Evolutionary conservation across 1,140 invertebrate genomes (phyloP).

Genomic region (Nasonia longicornis): DNA sequence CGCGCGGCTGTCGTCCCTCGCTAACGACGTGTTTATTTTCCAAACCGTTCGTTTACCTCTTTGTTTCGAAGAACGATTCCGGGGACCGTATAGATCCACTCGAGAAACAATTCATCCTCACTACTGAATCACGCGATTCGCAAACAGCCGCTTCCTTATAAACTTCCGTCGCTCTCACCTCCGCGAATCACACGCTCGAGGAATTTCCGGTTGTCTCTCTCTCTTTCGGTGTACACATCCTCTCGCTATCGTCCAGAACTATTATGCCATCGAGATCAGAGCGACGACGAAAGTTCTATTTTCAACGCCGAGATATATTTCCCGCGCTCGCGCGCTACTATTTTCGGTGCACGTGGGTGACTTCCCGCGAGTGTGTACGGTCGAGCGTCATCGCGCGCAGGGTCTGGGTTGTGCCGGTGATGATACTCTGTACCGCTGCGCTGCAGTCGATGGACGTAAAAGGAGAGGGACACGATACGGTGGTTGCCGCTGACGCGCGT

Average conservation of each 20-base stretch:
- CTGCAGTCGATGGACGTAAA: neutral
- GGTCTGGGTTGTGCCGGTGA: neutral
- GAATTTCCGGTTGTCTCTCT: neutral
- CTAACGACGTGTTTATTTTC: neutral
- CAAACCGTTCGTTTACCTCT: neutral
- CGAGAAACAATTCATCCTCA: too few relatives aligned
- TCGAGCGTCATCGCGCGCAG: neutral
- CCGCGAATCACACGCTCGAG: too few relatives aligned
- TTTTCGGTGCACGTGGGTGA: conserved; percentile 35
- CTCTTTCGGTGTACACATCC: neutral
- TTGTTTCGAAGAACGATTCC: neutral
- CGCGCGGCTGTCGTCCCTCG: neutral
- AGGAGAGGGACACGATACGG: neutral
- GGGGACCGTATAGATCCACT: too few relatives aligned
- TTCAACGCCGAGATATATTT: conserved; percentile 15
- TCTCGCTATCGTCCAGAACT: neutral
- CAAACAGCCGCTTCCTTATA: too few relatives aligned
- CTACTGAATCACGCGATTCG: too few relatives aligned
- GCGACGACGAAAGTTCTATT: neutral
- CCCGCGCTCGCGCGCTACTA: neutral
- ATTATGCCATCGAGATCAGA: neutral
- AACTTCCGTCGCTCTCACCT: too few relatives aligned
- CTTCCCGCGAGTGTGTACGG: neutral
- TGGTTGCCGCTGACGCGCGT: neutral
- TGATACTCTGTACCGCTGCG: too few relatives aligned